These are phyloP conservation scores for Protonibea diacanthus DNA, from an alignment of 2,797 vertebrate species.

Conservation along the genomic window DNA sequence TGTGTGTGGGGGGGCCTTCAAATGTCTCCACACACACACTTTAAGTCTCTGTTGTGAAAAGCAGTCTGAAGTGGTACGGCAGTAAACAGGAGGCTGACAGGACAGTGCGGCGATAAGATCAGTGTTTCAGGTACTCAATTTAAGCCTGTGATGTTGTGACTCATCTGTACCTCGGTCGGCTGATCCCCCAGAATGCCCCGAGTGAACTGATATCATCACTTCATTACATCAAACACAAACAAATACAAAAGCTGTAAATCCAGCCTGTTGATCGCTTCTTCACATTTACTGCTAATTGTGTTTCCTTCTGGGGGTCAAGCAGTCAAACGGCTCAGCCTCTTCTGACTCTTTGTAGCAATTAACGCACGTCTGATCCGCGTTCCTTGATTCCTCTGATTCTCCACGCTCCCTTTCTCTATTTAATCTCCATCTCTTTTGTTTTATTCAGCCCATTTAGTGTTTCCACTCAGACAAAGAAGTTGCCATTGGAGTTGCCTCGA, in stretches of 20 bases:
- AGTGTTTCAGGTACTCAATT: slow-evolving; percentile 2
- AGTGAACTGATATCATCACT: slow-evolving; percentile 15
- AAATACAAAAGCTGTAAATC: slow-evolving; percentile 22
- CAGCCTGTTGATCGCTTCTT: slow-evolving; percentile 23
- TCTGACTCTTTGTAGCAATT: slow-evolving; percentile 42
- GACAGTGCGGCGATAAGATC: slow-evolving; percentile 2
- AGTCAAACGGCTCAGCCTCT: slow-evolving; percentile 24
- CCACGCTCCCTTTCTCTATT: slow-evolving; percentile 29
- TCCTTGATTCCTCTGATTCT: slow-evolving; percentile 42
- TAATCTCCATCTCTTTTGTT: slow-evolving; percentile 54
- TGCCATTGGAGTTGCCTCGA: slow-evolving; percentile 29
- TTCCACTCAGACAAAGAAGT: slow-evolving; percentile 50
- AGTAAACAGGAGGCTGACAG: slow-evolving; percentile 3
- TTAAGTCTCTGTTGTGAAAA: background rate
- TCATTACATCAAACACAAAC: slow-evolving; percentile 19
- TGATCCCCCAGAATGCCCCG: background rate
- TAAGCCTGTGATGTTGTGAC: slow-evolving; percentile 24
- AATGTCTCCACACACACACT: background rate
- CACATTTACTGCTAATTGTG: slow-evolving; percentile 33
- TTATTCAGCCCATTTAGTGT: slow-evolving; percentile 46
- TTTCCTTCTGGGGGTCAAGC: slow-evolving; percentile 37
- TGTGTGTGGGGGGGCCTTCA: too few relatives aligned
- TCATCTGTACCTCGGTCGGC: slow-evolving; percentile 14
- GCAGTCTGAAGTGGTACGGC: background rate
- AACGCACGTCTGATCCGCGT: slow-evolving; percentile 44